Evolutionary conservation across 2,113 vertebrate genomes (phyloP).

Genomic region (Daphoenositta chrysoptera): DNA sequence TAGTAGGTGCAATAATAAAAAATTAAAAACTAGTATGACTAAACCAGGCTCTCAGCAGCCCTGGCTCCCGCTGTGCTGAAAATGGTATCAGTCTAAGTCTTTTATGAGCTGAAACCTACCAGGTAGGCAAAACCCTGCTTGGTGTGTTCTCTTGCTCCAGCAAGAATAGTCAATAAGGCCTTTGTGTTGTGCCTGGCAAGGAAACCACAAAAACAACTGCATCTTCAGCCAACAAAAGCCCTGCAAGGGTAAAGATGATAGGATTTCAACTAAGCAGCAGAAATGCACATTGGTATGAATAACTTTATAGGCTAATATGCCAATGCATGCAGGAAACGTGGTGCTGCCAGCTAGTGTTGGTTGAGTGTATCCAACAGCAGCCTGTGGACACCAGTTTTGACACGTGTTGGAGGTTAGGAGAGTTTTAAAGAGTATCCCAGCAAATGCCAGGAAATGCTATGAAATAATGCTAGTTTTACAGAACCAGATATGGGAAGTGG

Average conservation of each 20-base stretch:
- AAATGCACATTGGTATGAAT: not conserved
- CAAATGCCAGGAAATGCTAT: not conserved
- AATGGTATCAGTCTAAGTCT: not conserved
- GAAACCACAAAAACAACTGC: not conserved
- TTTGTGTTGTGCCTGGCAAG: not conserved
- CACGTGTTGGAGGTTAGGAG: not conserved
- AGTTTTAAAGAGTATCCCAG: not conserved
- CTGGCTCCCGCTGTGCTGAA: not conserved
- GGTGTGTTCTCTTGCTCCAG: conserved; percentile 12
- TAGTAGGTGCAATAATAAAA: not conserved
- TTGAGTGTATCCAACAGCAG: not conserved
- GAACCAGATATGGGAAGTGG: not conserved
- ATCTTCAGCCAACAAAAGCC: conserved; percentile 17
- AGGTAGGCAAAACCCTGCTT: not conserved
- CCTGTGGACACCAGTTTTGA: not conserved
- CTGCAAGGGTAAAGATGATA: conserved; percentile 5
- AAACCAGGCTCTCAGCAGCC: not conserved
- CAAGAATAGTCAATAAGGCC: conserved; percentile 1
- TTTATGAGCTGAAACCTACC: not conserved
- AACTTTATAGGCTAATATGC: not conserved
- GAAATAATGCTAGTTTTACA: not conserved
- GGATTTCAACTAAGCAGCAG: not conserved
- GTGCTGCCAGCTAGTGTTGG: not conserved
- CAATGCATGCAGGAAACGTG: not conserved
- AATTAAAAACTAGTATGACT: not conserved